A percentile compares a stretch with the other conserved stretches of the same genome.
These are phyloP conservation scores for Micrastur ruficollis DNA, from an alignment of 2,797 vertebrate genomes.

Conservation along the genomic window DNA sequence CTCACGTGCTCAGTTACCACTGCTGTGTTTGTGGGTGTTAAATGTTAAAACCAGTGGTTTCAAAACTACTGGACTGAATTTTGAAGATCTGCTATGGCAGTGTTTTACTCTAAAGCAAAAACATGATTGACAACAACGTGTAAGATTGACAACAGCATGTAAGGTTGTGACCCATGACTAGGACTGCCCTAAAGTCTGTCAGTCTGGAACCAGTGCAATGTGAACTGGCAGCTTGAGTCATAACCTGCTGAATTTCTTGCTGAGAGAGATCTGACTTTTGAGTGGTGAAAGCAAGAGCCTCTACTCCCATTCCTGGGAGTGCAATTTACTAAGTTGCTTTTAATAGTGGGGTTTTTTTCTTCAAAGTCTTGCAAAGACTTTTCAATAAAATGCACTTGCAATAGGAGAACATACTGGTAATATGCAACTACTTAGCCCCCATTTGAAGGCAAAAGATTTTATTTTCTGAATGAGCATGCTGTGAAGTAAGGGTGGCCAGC, in stretches of 20 bases:
- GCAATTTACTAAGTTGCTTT: fast-evolving
- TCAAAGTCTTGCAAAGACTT: not conserved
- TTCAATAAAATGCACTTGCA: not conserved
- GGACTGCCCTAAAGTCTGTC: not conserved
- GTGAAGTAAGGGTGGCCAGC: too few relatives aligned
- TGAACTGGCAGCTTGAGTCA: not conserved
- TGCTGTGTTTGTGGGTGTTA: not conserved
- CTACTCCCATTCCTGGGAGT: not conserved
- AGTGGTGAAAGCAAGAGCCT: not conserved
- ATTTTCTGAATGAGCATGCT: fast-evolving
- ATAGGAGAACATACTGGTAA: fast-evolving
- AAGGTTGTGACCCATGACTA: not conserved
- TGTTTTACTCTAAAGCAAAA: not conserved
- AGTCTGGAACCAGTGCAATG: not conserved
- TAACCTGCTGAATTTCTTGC: not conserved
- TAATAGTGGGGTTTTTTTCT: fast-evolving
- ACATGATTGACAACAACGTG: not conserved
- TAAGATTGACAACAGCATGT: not conserved
- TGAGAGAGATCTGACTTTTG: fast-evolving
- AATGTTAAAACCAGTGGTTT: fast-evolving
- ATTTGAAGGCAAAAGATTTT: not conserved
- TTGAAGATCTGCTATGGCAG: fast-evolving
- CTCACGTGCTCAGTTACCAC: fast-evolving
- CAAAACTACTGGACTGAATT: not conserved
- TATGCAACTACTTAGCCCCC: fast-evolving